Conservation (phyloP, 2,888 invertebrate species). For the Macroteleia sp. region DNA sequence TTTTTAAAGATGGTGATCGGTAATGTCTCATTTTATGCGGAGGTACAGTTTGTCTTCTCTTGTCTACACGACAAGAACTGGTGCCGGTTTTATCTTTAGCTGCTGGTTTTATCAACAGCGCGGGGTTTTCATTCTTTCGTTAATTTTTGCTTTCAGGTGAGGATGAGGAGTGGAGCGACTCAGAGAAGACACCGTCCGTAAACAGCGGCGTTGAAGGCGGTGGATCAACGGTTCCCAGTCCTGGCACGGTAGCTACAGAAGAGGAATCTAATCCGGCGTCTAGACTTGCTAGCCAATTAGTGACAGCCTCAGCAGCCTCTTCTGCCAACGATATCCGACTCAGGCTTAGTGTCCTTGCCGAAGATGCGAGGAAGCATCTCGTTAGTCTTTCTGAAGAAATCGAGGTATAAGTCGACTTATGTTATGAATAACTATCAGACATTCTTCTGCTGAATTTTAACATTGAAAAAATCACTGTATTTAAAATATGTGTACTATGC, state of each 20-base stretch:
- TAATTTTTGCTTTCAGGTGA: conserved; percentile 83
- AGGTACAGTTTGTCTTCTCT: conserved; percentile 24
- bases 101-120: no score
- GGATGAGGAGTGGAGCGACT: conserved; percentile 84
- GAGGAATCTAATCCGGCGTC: conserved; percentile 81
- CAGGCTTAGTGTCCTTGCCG: conserved; percentile 76
- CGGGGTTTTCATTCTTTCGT: no score
- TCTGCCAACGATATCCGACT: conserved; percentile 77
- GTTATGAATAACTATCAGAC: no score
- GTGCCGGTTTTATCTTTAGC: no score
- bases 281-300: conserved; percentile 62
- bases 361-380: conserved; percentile 79
- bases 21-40: conserved; percentile 49
- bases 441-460: no score
- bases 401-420: no score
- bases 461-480: no score
- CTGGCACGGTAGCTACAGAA: conserved; percentile 75
- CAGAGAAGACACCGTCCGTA: conserved; percentile 82
- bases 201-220: conserved; percentile 81
- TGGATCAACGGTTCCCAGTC: conserved; percentile 81
- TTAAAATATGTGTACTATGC: no score
- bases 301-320: conserved; percentile 58
- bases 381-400: conserved; percentile 77
- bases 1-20: conserved; percentile 55
- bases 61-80: no score